Base-by-base conservation (phyloP, 2,888 invertebrate species). In the Drosophila longiperda region DNA sequence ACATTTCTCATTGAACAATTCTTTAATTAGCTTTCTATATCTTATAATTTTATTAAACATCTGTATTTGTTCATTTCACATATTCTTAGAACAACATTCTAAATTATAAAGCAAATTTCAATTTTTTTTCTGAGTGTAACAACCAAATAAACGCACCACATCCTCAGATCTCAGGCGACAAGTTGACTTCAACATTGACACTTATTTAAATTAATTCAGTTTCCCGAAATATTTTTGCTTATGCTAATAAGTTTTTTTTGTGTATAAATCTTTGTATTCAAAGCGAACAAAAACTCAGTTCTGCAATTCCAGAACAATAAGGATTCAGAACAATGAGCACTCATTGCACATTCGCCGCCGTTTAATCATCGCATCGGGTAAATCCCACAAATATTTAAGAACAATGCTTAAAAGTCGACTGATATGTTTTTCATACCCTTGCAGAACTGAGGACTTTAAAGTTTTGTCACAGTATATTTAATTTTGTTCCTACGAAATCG, bases 301-400 rank as follows among this genome's bases (percentile, higher is more conserved):
- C 36, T 12, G 20, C 12, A 49, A 38, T 23, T 36, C 8, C n/a
- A 48, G 32, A 65, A 63, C 50, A 54, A 65, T 55, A 45, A 3
- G 45, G 15, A 23, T 45, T 15, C 45, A 45, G 45, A 33, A 48
- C 29, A 45, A 45, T 45, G 45, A 15, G 3, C 20, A 52, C 42
- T 45, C 45, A 23, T 53, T 70, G 62, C 64, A 26, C 65, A 78
- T 83, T 68, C 69, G 34, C 72, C 55, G 66, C 8, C 75, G 48
- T 64, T 83, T 87, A 82, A 82, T 87, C 83, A 87, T 66, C 66
- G 61, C 42, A 23, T 15, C 15, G 3, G 7, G 33, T 54, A 53
- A 76, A 67, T 57, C 55, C 68, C 69, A 53, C 34, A 63, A 38
- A 58, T 59, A 55, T 62, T 64, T 67, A 74, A 67, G 65, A 70